Conservation (phyloP, 2,888 invertebrate species). For the Caenorhabditis wallacei region DNA sequence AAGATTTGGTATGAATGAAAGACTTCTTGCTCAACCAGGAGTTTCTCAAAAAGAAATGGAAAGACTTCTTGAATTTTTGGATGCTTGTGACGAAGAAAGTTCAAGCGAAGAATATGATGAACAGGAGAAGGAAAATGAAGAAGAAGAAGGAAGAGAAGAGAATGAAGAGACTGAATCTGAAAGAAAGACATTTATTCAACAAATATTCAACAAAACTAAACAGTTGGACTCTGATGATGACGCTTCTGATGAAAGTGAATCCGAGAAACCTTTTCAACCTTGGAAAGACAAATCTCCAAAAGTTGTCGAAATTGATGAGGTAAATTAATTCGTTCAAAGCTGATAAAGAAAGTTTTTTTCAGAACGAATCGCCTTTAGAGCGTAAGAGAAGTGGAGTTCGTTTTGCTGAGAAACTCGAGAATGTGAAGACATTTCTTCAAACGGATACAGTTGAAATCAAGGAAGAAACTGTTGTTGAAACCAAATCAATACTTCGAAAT, state of each 20-base stretch:
- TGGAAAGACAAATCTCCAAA: not conserved
- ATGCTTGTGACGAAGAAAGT: constrained; percentile 34
- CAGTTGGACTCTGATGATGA: constrained; percentile 59
- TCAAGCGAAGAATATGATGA: constrained; percentile 38
- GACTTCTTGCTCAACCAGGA: constrained; percentile 45
- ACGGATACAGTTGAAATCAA: constrained; percentile 23
- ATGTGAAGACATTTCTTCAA: constrained; percentile 50
- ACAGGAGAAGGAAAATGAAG: constrained; percentile 2
- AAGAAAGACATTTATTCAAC: no score
- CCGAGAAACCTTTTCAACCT: not conserved
- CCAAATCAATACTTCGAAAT: constrained; percentile 53
- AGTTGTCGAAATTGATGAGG: constrained; percentile 26
- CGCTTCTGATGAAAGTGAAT: constrained; percentile 36
- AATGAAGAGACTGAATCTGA: no score
- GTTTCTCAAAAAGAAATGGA: constrained; percentile 50
- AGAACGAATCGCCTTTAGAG: not conserved
- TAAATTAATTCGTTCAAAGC: not conserved
- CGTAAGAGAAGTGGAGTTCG: constrained; percentile 38
- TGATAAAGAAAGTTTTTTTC: no score
- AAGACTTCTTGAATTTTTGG: constrained; percentile 26
- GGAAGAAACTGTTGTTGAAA: constrained; percentile 20
- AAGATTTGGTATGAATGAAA: constrained; percentile 24
- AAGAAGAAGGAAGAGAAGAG: no score
- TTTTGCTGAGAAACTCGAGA: constrained; percentile 47
- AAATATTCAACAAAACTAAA: no score